These are phyloP conservation scores for Xestia ashworthii DNA, from an alignment of 2,888 invertebrate genomes.

Conservation along the genomic window DNA sequence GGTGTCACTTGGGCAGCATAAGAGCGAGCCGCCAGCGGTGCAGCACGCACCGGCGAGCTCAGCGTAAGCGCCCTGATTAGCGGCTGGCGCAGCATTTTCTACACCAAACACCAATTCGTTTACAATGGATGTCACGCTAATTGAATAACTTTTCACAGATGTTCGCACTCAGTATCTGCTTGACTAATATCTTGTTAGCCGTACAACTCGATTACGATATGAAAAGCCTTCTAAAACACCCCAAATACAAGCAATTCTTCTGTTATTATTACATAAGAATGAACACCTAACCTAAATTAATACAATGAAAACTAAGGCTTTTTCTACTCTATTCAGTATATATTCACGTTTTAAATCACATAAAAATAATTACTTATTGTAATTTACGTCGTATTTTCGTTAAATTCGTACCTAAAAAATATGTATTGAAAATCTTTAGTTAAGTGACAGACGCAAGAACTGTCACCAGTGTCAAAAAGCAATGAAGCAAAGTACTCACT, in stretches of 20 bases:
- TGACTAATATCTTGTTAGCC: constrained; percentile 2
- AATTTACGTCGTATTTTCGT: constrained; percentile 71
- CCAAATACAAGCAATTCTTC: constrained; percentile 72
- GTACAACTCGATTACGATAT: constrained; percentile 1
- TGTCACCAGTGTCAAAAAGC: constrained; percentile 71
- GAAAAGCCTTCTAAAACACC: constrained; percentile 43
- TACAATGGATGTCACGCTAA: constrained; percentile 58
- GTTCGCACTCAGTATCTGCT: constrained; percentile 2
- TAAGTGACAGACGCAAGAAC: constrained; percentile 74
- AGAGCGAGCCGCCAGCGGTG: constrained; percentile 85
- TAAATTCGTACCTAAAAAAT: constrained; percentile 78
- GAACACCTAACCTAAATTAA: constrained; percentile 84
- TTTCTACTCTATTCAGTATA: constrained; percentile 22
- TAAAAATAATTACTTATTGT: constrained; percentile 53
- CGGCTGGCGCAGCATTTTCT: constrained; percentile 94
- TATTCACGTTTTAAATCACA: constrained; percentile 11
- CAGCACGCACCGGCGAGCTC: constrained; percentile 82
- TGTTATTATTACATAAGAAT: constrained; percentile 90
- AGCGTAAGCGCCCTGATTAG: constrained; percentile 92
- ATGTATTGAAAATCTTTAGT: constrained; percentile 69
- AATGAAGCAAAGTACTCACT: constrained; percentile 21
- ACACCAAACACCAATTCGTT: constrained; percentile 73
- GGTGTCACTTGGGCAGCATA: constrained; percentile 87
- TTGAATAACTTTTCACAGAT: constrained; percentile 28
- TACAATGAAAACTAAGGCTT: constrained; percentile 44